Conservation (phyloP, 2,888 invertebrate genomes). For the Cyaniris semiargus region DNA sequence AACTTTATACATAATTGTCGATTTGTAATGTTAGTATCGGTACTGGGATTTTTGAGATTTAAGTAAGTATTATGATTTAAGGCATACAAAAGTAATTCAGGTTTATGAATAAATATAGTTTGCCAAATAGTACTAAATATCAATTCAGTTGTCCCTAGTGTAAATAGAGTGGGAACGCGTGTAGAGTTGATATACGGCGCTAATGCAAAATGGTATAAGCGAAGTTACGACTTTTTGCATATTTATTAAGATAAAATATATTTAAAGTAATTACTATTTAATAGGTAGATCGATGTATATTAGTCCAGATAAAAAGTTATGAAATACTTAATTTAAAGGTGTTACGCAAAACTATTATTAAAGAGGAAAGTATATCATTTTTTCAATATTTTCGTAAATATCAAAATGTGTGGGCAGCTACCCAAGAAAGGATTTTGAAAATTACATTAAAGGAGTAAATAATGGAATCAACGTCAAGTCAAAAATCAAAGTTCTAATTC, state of each 20-base stretch:
- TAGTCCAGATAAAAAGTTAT: too few species aligned
- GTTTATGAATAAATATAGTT: slow-evolving; percentile 11
- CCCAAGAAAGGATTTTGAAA: too few species aligned
- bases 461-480: not conserved
- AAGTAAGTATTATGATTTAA: not conserved
- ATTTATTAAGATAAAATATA: not conserved
- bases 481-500: not conserved
- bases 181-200: slow-evolving; percentile 53
- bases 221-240: not conserved
- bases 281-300: too few species aligned
- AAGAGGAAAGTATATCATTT: too few species aligned
- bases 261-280: too few species aligned
- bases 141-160: slow-evolving; percentile 46
- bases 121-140: slow-evolving; percentile 23
- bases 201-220: not conserved
- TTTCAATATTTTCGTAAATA: too few species aligned
- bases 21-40: not conserved
- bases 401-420: too few species aligned
- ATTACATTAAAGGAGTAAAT: not conserved
- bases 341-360: too few species aligned
- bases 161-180: slow-evolving; percentile 71
- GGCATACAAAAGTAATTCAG: not conserved
- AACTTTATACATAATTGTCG: too few species aligned
- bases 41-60: not conserved
- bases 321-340: too few species aligned